Evolutionary conservation across 2,797 vertebrate species (phyloP), one percentile per base, ranked within the genome.

Genomic region (Gymnodraco acuticeps): DNA sequence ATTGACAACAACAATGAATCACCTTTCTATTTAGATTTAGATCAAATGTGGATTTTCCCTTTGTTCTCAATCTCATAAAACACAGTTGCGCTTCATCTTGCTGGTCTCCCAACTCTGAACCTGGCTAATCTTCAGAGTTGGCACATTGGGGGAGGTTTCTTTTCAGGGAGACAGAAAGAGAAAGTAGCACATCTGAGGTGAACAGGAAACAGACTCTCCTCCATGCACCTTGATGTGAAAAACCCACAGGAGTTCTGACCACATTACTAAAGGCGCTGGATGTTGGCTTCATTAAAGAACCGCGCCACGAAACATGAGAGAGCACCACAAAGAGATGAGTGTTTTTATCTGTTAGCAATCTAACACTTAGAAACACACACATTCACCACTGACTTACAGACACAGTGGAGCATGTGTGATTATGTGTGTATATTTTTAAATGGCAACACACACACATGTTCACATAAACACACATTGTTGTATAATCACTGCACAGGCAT

Each of bases 221-320:
- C 64, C 74, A 38, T 38, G 33, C 33, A 86, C 76, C 87, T 87
- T 81, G 72, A 88, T 74, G 69, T 85, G 78, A 82, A 81, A 84
- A 82, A 51, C 85, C 77, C 87, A 83, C 69, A 0, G 10, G 86
- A 75, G 80, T 77, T 87, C 45, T 83, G 78, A 81, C 69, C 90
- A 83, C 78, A 84, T 83, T 81, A 85, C 80, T 83, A 64, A 71
- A 75, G 74, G 65, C 52, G 1, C 13, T 61, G 70, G 68, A 80
- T 53, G 66, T 45, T 10, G 17, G 70, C 77, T 77, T 87, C 81
- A 81, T 88, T 83, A 80, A 81, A 88, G 66, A 65, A 53, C 43
- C 3, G 48, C 0, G 15, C 27, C 73, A 73, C 71, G 81, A 85
- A 84, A 83, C 53, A 58, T 31, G 47, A 81, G 27, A 63, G 82